Conservation (phyloP, 2,888 invertebrate genomes). For the Lasiommata megera region DNA sequence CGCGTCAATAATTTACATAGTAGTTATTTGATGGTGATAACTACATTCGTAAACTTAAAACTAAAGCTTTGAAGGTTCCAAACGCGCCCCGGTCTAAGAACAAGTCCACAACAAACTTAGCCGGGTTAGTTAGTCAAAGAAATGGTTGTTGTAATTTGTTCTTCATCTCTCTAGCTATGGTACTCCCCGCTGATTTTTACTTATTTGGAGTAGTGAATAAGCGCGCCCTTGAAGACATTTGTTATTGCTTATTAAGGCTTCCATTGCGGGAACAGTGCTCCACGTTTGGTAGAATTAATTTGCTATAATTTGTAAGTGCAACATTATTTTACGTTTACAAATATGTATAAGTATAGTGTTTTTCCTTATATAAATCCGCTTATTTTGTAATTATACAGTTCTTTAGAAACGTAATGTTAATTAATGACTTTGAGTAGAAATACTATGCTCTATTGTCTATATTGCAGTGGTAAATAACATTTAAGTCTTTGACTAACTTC, state of each 20-base stretch:
- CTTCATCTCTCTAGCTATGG: not conserved
- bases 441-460: no score
- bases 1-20: no score
- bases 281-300: not conserved
- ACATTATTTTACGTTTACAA: conserved; percentile 1
- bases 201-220: conserved; percentile 9
- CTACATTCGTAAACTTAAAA: no score
- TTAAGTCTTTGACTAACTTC: no score
- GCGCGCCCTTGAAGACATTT: not conserved
- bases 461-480: no score
- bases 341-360: not conserved
- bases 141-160: not conserved
- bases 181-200: conserved; percentile 10
- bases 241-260: conserved; percentile 14
- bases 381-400: no score
- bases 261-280: conserved; percentile 5
- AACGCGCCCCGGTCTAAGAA: no score
- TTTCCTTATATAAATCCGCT: not conserved
- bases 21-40: no score
- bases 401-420: no score
- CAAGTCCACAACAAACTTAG: no score
- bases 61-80: no score
- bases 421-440: no score
- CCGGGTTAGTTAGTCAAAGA: conserved; percentile 1
- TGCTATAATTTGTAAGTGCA: conserved; percentile 3